phyloP scores from a whole-genome alignment of 1,140 invertebrate genomes.

The Temnothorax nylanderi region DNA sequence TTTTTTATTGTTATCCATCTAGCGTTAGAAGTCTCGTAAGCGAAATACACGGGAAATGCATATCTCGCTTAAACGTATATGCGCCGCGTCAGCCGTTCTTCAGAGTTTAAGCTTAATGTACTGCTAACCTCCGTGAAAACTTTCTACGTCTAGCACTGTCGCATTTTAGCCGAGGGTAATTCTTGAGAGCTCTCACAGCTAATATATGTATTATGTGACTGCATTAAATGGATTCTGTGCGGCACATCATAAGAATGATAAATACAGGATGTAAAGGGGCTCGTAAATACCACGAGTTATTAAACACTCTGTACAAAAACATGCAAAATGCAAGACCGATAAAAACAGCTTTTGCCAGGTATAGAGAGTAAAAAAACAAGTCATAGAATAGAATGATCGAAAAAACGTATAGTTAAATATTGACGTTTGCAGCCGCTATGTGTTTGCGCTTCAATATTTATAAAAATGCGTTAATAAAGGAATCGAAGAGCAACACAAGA shows the following conservation, averaged over 20 bases:
- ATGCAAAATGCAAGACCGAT: background rate
- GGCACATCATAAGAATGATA: slow-evolving; percentile 46
- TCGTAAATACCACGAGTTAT: slow-evolving; percentile 16
- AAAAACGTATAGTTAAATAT: slow-evolving; percentile 13
- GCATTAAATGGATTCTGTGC: slow-evolving; percentile 37
- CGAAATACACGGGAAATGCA: slow-evolving; percentile 56
- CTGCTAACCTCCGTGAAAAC: slow-evolving; percentile 60
- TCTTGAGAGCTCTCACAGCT: slow-evolving; percentile 42
- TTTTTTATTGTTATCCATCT: slow-evolving; percentile 52
- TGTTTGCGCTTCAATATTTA: background rate
- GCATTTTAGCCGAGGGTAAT: slow-evolving; percentile 47
- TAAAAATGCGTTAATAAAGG: background rate
- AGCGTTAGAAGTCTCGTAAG: slow-evolving; percentile 1
- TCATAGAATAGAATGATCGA: background rate
- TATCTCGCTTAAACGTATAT: slow-evolving; percentile 45
- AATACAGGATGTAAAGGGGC: slow-evolving; percentile 27
- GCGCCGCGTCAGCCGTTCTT: slow-evolving; percentile 52
- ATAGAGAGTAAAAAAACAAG: background rate
- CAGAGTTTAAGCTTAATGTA: slow-evolving; percentile 60
- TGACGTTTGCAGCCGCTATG: background rate
- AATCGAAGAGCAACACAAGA: background rate
- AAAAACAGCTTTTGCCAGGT: slow-evolving; percentile 9
- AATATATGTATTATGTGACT: slow-evolving; percentile 59
- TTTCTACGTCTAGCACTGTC: slow-evolving; percentile 40
- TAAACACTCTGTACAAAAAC: slow-evolving; percentile 28